These are phyloP conservation scores for Acrossocheilus fasciatus DNA, from an alignment of 2,797 vertebrate species.

Conservation along the genomic window DNA sequence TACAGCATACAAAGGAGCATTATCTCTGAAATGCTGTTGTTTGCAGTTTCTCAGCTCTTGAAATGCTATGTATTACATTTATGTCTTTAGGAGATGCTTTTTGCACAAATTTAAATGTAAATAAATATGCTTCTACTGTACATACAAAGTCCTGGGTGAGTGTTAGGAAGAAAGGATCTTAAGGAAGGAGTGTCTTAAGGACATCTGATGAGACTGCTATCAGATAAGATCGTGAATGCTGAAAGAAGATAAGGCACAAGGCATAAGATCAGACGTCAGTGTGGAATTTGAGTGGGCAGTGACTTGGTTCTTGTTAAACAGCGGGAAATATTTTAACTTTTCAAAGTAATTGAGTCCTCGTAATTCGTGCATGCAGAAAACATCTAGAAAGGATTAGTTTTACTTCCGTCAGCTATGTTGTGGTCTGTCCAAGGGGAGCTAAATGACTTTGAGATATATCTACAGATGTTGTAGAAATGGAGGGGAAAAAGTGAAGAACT, in stretches of 20 bases:
- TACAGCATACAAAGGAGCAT: neutral
- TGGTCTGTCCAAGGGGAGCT: too few species aligned
- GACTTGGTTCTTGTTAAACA: neutral
- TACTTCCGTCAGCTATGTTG: neutral
- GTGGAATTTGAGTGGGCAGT: neutral
- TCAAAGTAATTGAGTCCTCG: neutral
- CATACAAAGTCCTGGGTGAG: neutral
- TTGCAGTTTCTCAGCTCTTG: neutral
- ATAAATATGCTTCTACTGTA: neutral
- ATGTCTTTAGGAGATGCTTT: neutral
- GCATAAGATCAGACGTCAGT: neutral
- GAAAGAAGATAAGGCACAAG: neutral
- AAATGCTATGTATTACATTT: neutral
- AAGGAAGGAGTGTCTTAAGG: neutral
- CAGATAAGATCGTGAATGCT: slow-evolving; percentile 11
- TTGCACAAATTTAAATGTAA: neutral
- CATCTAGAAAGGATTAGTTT: neutral
- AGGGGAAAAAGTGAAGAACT: neutral
- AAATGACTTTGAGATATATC: neutral
- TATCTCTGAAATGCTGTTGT: neutral
- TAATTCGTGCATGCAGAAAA: neutral
- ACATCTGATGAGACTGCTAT: neutral
- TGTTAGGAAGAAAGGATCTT: neutral
- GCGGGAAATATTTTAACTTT: neutral
- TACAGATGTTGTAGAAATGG: too few species aligned